These are phyloP conservation scores for Oncorhynchus tshawytscha DNA, from an alignment of 2,113 vertebrate species.

Conservation along the genomic window DNA sequence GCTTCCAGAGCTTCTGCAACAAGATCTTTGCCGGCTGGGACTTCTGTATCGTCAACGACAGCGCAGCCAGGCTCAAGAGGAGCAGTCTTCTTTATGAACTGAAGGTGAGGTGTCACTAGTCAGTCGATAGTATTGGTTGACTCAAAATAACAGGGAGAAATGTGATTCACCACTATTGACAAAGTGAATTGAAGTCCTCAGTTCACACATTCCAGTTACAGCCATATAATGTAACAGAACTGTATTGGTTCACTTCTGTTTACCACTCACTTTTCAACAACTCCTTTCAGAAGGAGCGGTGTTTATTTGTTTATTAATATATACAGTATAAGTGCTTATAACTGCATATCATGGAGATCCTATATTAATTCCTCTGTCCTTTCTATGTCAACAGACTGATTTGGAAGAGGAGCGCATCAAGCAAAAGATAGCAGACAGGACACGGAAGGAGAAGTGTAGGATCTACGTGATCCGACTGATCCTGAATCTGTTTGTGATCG, in stretches of 20 bases:
- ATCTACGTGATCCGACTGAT: slow-evolving; percentile 84
- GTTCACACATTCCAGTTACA: no score
- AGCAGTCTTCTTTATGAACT: slow-evolving; percentile 88
- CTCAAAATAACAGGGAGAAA: not conserved
- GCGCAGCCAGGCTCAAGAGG: slow-evolving; percentile 78
- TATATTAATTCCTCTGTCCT: not conserved
- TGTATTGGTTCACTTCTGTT: no score
- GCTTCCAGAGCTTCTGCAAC: slow-evolving; percentile 95
- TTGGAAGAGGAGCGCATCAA: slow-evolving; percentile 88
- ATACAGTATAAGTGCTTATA: no score
- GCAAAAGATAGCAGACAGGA: slow-evolving; percentile 84
- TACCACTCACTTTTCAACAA: no score
- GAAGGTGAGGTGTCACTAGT: slow-evolving; percentile 65
- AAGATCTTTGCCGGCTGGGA: slow-evolving; percentile 97
- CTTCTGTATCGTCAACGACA: slow-evolving; percentile 88
- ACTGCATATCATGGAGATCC: no score
- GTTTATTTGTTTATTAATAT: no score
- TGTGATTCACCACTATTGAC: no score
- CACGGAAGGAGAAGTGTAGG: slow-evolving; percentile 74
- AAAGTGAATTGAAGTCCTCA: no score
- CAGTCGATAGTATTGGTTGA: not conserved
- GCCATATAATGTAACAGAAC: no score
- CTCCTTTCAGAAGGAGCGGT: no score
- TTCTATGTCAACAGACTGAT: slow-evolving; percentile 76
- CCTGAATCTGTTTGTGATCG: slow-evolving; percentile 84